phyloP scores from a whole-genome alignment of 2,888 invertebrate species.

The Eilema caniola region DNA sequence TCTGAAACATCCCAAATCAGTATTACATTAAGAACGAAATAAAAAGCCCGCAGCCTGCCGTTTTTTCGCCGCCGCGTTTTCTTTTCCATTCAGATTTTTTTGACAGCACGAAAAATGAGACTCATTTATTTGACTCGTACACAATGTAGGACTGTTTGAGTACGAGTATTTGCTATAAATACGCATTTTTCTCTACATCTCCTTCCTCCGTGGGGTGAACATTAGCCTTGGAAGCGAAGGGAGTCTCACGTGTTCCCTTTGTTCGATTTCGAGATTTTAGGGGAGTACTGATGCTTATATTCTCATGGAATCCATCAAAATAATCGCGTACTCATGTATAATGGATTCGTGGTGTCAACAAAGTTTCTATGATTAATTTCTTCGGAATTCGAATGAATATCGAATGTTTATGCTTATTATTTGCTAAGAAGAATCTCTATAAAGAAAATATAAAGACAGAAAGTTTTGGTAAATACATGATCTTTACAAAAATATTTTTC shows the following conservation, averaged over 20 bases:
- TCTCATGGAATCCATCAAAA: slow-evolving; percentile 85
- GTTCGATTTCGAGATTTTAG: slow-evolving; percentile 85
- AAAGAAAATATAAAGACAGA: neutral
- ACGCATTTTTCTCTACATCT: slow-evolving; percentile 87
- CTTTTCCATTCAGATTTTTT: slow-evolving; percentile 87
- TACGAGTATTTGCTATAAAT: slow-evolving; percentile 88
- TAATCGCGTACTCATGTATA: slow-evolving; percentile 82
- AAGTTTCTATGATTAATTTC: slow-evolving; percentile 73
- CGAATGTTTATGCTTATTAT: slow-evolving; percentile 44
- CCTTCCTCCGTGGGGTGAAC: slow-evolving; percentile 84
- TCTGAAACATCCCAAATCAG: slow-evolving; percentile 87
- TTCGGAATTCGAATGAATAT: slow-evolving; percentile 58
- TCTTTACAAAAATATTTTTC: neutral
- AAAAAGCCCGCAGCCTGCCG: slow-evolving; percentile 81
- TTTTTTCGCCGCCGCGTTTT: slow-evolving; percentile 84
- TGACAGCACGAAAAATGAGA: slow-evolving; percentile 87
- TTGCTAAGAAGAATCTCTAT: neutral
- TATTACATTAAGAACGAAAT: slow-evolving; percentile 86
- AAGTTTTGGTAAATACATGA: neutral
- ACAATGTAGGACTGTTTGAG: slow-evolving; percentile 88
- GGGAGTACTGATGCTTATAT: slow-evolving; percentile 83
- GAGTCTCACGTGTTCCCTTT: slow-evolving; percentile 84
- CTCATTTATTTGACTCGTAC: slow-evolving; percentile 87
- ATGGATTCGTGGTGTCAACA: slow-evolving; percentile 80
- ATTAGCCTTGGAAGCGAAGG: slow-evolving; percentile 81